Evolutionary conservation across 2,888 invertebrate species (phyloP).

Genomic region (Notodonta dromedarius): DNA sequence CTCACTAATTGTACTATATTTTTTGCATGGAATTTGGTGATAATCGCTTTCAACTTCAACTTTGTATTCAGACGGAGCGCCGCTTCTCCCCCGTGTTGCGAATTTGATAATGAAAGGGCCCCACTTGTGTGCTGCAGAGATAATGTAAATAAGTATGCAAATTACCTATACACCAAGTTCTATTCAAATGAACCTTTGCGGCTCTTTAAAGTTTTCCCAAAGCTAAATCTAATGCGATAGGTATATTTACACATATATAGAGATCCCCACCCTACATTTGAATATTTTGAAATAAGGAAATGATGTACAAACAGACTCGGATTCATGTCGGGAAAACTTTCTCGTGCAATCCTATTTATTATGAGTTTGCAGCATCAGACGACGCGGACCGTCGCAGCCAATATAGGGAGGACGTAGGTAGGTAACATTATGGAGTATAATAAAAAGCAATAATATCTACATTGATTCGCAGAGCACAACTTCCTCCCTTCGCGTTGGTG

Average conservation of each 20-base stretch:
- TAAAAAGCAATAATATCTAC: slow-evolving; percentile 17
- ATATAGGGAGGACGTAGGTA: slow-evolving; percentile 31
- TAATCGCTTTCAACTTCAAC: slow-evolving; percentile 75
- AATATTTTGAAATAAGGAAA: slow-evolving; percentile 68
- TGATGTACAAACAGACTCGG: slow-evolving; percentile 65
- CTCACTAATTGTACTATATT: slow-evolving; percentile 65
- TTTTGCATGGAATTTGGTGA: slow-evolving; percentile 70
- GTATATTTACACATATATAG: slow-evolving; percentile 48
- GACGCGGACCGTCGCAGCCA: slow-evolving; percentile 36
- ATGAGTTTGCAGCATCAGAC: slow-evolving; percentile 47
- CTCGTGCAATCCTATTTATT: slow-evolving; percentile 60
- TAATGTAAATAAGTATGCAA: slow-evolving; percentile 84
- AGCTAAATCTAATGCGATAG: slow-evolving; percentile 61
- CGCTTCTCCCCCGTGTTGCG: slow-evolving; percentile 68
- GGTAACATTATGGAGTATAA: slow-evolving; percentile 26
- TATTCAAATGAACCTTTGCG: slow-evolving; percentile 81
- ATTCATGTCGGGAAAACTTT: slow-evolving; percentile 61
- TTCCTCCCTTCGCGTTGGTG: neutral
- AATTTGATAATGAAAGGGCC: slow-evolving; percentile 83
- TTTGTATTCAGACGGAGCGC: slow-evolving; percentile 73
- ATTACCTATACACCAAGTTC: slow-evolving; percentile 73
- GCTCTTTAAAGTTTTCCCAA: slow-evolving; percentile 76
- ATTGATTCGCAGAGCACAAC: slow-evolving; percentile 17
- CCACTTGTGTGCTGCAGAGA: slow-evolving; percentile 82
- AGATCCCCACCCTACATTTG: slow-evolving; percentile 48